Percentiles rank a stretch among this genome's conserved stretches.
Evolutionary conservation across 2,888 invertebrate genomes (phyloP).

Genomic region (Torymus aiolomorphi): DNA sequence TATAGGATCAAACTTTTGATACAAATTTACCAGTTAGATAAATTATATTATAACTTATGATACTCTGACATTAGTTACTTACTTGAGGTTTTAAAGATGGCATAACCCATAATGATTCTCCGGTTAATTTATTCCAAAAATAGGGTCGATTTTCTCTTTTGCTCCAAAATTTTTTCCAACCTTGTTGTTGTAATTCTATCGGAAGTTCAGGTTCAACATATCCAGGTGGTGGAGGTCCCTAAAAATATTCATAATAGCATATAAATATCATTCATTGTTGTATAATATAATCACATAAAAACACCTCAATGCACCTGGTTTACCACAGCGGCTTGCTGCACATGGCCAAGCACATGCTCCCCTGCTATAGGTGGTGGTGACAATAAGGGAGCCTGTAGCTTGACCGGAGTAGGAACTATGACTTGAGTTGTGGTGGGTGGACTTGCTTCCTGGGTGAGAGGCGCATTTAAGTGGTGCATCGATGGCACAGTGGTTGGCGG

Average conservation of each 20-base stretch:
- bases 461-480: conserved; percentile 68
- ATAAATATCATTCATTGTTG: too few species aligned
- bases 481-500: conserved; percentile 64
- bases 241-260: neutral
- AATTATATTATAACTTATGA: neutral
- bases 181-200: conserved; percentile 86
- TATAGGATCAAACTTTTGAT: conserved; percentile 87
- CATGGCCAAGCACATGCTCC: conserved; percentile 71
- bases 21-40: conserved; percentile 7
- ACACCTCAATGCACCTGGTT: conserved; percentile 63
- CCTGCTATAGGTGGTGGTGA: conserved; percentile 68
- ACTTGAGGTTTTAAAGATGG: conserved; percentile 86
- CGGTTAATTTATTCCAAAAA: conserved; percentile 96
- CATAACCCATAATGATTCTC: conserved; percentile 98
- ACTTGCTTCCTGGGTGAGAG: conserved; percentile 68
- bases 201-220: conserved; percentile 78
- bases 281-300: too few species aligned
- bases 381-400: conserved; percentile 72
- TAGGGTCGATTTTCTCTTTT: conserved; percentile 95
- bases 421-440: conserved; percentile 69
- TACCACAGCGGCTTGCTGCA: conserved; percentile 71
- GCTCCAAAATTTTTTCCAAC: conserved; percentile 98
- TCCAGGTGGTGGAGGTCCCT: conserved; percentile 64
- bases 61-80: conserved; percentile 44
- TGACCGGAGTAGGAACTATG: conserved; percentile 76